Evolutionary conservation across 2,797 vertebrate genomes (phyloP).

Genomic region (Artibeus lituratus): DNA sequence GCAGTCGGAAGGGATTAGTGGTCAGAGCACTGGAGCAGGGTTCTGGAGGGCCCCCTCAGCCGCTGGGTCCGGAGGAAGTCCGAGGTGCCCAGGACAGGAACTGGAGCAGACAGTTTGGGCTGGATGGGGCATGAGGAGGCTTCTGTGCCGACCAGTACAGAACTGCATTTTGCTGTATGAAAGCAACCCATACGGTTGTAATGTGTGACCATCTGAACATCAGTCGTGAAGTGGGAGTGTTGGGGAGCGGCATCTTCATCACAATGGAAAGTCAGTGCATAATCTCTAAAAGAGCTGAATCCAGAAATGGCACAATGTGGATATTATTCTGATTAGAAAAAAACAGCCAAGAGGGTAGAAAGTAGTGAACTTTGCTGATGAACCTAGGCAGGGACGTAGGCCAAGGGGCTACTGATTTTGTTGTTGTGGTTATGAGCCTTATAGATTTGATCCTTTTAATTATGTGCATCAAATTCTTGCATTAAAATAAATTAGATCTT

Average conservation of each 20-base stretch:
- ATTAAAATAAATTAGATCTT: constrained; percentile 16
- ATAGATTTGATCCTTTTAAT: neutral
- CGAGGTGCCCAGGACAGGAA: neutral
- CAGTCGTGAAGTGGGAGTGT: neutral
- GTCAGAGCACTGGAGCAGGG: neutral
- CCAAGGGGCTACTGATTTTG: neutral
- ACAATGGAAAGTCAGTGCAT: neutral
- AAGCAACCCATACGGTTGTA: neutral
- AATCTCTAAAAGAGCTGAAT: neutral
- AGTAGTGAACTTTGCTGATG: neutral
- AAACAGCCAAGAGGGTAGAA: neutral
- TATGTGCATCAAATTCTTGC: neutral
- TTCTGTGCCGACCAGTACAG: neutral
- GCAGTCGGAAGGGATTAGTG: neutral
- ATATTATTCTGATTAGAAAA: neutral
- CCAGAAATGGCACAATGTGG: neutral
- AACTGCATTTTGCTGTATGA: neutral
- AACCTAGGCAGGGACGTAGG: neutral
- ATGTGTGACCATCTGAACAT: neutral
- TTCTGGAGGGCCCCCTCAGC: neutral
- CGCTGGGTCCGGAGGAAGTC: neutral
- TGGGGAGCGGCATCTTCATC: neutral
- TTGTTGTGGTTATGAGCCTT: neutral
- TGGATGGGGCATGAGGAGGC: neutral
- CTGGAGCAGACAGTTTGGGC: neutral